A percentile compares a stretch with the other conserved stretches of the same genome.
Evolutionary conservation across 2,113 vertebrate species (phyloP).

Genomic region (Pongo abelii): DNA sequence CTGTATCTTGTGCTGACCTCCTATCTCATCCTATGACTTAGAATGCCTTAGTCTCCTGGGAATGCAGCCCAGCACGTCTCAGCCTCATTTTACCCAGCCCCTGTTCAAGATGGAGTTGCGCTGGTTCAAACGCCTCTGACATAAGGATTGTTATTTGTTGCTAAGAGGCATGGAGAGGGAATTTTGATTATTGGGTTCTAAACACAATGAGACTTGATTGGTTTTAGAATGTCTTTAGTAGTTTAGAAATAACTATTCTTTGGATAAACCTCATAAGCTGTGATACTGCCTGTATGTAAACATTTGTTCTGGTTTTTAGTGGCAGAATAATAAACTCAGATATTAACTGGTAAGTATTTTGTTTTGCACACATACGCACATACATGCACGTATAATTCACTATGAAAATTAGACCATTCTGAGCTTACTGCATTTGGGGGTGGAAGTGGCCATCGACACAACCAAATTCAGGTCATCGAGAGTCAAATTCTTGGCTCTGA

Average conservation of each 20-base stretch:
- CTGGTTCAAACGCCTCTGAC: too few relatives aligned
- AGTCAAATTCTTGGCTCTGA: not conserved
- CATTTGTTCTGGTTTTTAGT: not conserved
- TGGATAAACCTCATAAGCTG: not conserved
- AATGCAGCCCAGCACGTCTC: too few relatives aligned
- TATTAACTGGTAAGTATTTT: not conserved
- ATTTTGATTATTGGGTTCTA: not conserved
- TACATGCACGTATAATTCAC: not conserved
- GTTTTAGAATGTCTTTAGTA: not conserved
- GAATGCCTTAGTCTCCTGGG: too few relatives aligned
- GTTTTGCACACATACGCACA: not conserved
- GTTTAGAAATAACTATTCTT: not conserved
- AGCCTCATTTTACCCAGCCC: too few relatives aligned
- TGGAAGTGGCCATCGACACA: not conserved
- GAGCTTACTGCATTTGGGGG: not conserved
- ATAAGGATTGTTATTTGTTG: not conserved
- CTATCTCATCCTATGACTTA: too few relatives aligned
- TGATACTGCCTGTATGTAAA: not conserved
- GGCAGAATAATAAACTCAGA: not conserved
- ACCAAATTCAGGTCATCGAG: not conserved
- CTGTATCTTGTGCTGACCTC: too few relatives aligned
- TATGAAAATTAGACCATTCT: not conserved
- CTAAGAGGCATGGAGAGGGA: not conserved
- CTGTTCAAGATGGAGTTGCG: too few relatives aligned
- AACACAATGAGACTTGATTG: not conserved